Conservation (phyloP, 2,113 vertebrate genomes). For the Bufo bufo region DNA sequence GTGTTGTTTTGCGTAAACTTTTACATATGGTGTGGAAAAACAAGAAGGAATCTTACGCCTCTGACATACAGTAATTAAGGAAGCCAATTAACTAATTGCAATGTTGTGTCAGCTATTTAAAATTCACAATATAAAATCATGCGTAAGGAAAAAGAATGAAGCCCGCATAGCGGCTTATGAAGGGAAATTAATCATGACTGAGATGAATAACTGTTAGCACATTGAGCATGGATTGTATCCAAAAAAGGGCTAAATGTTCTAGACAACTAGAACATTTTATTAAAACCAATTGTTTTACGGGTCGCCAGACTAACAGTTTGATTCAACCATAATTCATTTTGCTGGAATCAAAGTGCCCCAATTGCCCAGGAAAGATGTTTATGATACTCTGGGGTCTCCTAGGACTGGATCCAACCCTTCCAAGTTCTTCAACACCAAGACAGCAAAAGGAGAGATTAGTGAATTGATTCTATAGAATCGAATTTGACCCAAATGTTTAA, state of each 20-base stretch:
- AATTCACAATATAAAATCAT: slow-evolving; percentile 45
- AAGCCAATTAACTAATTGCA: slow-evolving; percentile 55
- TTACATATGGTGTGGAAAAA: slow-evolving; percentile 9
- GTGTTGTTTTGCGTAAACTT: slow-evolving; percentile 36
- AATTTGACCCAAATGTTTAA: too few relatives aligned
- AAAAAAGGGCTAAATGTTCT: slow-evolving; percentile 20
- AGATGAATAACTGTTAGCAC: slow-evolving; percentile 39
- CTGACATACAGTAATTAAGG: slow-evolving; percentile 44
- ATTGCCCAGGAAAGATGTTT: too few relatives aligned
- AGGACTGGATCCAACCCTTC: too few relatives aligned
- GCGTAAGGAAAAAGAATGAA: slow-evolving; percentile 18
- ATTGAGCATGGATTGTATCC: slow-evolving; percentile 31
- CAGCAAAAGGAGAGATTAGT: too few relatives aligned
- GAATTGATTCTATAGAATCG: too few relatives aligned
- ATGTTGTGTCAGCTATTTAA: slow-evolving; percentile 49
- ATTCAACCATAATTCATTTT: too few relatives aligned
- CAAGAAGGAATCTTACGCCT: neutral
- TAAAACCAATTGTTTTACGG: neutral
- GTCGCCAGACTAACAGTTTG: too few relatives aligned
- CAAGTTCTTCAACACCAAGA: too few relatives aligned
- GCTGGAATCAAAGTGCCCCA: too few relatives aligned
- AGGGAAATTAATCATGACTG: slow-evolving; percentile 48
- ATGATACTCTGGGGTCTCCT: too few relatives aligned
- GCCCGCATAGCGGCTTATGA: slow-evolving; percentile 3
- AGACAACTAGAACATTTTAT: neutral